Base-by-base conservation (phyloP, 2,113 vertebrate species). In the Dicerorhinus sumatrensis region DNA sequence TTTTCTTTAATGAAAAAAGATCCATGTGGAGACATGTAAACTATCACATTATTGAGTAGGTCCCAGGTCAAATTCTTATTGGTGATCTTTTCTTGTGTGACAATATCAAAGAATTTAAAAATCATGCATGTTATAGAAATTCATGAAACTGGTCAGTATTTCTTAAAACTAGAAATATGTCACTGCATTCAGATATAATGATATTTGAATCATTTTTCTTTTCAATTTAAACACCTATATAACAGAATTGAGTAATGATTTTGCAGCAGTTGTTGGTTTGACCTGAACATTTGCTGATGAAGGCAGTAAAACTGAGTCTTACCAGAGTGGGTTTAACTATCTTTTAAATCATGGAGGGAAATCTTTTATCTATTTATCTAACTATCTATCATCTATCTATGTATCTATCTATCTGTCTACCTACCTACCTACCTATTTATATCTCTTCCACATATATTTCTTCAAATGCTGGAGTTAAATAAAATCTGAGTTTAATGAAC, bases 401-500 rank as follows among this genome's bases (percentile, higher is more conserved):
- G 51, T 77, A 46, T 21, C 58, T 42, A 21, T 46, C 60, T 65
- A 27, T 56, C 63, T 77, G 60, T 42, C 25, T 63, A 33, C 18
- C 63, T 54, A 29, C 56, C 6, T 63, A 25, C 12, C 25, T 69
- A 21, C 46, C 14, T 33, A 75, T 16, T 23, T 48, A 31, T 54
- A 72, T 60, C 1, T 86, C 1, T 77, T 56, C 42, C 12, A 27
- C 5, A 77, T 10, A 86, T 23, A 85, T 83, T 92, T 88, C 4
- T 94, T 92, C 13, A 77, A 92, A 85, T 82, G 8, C 63, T 86
- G 6, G 5, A 91, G n/a, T 88, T 5, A 90, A 93, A 79, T 69
- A 81, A 95, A 82, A 70, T 79, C 20, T 82, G 21, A 95, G 7
- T 63, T 77, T 75, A 69, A 75, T 75, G 23, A 82, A 46, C 11